Evolutionary conservation across 2,888 invertebrate genomes (phyloP).

Genomic region (Geotrupes spiniger): DNA sequence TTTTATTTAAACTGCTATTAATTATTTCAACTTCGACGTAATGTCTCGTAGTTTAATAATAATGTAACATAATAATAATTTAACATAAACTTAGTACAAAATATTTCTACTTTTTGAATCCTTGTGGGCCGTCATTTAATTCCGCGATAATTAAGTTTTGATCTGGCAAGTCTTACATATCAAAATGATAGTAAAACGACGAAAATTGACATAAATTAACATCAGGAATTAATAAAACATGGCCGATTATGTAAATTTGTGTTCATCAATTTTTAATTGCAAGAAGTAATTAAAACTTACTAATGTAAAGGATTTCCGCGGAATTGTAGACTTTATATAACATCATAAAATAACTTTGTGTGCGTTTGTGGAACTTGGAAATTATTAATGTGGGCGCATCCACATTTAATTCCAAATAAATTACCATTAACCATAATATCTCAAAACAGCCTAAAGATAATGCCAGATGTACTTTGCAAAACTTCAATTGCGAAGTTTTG

Average conservation of each 20-base stretch:
- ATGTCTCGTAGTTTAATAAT: conserved; percentile 5
- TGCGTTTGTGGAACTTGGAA: not conserved
- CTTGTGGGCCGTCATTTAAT: too few relatives aligned
- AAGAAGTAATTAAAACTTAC: conserved; percentile 34
- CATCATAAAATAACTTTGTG: conserved; percentile 20
- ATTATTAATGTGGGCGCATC: not conserved
- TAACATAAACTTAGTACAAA: too few relatives aligned
- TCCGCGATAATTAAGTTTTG: too few relatives aligned
- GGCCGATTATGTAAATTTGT: conserved; percentile 34
- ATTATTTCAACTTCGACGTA: conserved; percentile 3
- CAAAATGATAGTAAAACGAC: not conserved
- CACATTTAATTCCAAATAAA: too few relatives aligned
- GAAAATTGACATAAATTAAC: conserved; percentile 2
- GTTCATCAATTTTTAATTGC: conserved; percentile 35
- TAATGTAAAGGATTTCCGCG: conserved; percentile 31
- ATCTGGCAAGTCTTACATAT: too few relatives aligned
- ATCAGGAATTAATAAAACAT: conserved; percentile 31
- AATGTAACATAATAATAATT: too few relatives aligned
- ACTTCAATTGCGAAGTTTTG: too few relatives aligned
- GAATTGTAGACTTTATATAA: conserved; percentile 27
- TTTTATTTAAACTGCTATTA: not conserved
- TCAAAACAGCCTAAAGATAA: too few relatives aligned
- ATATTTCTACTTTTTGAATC: too few relatives aligned
- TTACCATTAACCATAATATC: too few relatives aligned
- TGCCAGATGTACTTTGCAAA: too few relatives aligned